These are phyloP conservation scores for Todus mexicanus DNA, from an alignment of 2,797 vertebrate genomes.

Conservation along the genomic window DNA sequence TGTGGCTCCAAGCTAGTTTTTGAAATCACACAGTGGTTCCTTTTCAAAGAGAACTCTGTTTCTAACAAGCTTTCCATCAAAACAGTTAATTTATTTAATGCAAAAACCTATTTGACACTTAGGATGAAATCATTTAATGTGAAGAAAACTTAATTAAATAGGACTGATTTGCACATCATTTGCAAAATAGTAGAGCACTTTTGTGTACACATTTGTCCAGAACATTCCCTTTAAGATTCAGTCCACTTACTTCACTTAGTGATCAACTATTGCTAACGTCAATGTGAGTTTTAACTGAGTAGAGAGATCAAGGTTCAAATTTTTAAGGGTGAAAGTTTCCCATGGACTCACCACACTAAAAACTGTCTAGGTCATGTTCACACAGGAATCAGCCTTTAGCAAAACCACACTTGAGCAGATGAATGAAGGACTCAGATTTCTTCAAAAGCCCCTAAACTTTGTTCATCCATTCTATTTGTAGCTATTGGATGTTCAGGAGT, in stretches of 20 bases:
- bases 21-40: not conserved
- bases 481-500: not conserved
- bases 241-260: not conserved
- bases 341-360: not conserved
- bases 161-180: not conserved
- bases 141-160: not conserved
- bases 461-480: not conserved
- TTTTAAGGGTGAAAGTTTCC: not conserved
- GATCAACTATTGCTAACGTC: not conserved
- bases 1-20: not conserved
- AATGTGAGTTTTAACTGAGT: not conserved
- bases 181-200: not conserved
- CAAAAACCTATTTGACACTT: not conserved
- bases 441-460: not conserved
- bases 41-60: not conserved
- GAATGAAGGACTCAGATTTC: not conserved
- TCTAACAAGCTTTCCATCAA: not conserved
- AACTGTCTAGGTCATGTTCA: not conserved
- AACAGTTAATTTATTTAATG: not conserved
- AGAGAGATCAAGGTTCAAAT: not conserved
- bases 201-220: not conserved
- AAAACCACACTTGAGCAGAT: not conserved
- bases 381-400: not conserved
- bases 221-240: not conserved
- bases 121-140: not conserved